These are phyloP conservation scores for Bagarius yarrelli DNA, from an alignment of 2,113 vertebrate species.

Conservation along the genomic window DNA sequence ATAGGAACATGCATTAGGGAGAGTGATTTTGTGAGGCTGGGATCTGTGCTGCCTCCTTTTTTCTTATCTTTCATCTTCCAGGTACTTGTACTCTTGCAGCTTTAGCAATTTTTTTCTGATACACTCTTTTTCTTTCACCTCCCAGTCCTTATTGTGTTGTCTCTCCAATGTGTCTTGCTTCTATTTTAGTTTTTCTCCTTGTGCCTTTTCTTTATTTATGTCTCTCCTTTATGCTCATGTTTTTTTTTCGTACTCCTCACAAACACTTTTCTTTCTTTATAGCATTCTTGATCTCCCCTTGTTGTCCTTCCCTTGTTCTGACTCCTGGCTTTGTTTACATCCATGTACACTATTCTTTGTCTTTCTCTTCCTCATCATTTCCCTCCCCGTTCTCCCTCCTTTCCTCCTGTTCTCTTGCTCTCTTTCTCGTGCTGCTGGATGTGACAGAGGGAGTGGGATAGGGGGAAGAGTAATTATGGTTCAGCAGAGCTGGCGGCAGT, in stretches of 20 bases:
- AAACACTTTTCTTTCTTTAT: not conserved
- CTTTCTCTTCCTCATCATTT: constrained; percentile 28
- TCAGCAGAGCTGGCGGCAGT: constrained; percentile 84
- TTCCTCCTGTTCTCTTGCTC: constrained; percentile 27
- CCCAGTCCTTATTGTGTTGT: not conserved
- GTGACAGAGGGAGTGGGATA: constrained; percentile 79
- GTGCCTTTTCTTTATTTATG: constrained; percentile 8
- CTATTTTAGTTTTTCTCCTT: not conserved
- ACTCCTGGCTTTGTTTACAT: constrained; percentile 22
- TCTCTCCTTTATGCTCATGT: not conserved
- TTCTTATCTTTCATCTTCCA: constrained; percentile 1
- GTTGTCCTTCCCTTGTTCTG: not conserved
- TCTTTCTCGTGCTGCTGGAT: constrained; percentile 58
- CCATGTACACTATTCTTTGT: constrained; percentile 14
- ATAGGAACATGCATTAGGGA: not conserved
- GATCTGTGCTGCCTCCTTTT: not conserved
- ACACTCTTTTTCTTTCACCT: not conserved
- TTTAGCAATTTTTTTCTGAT: not conserved
- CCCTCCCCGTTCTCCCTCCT: constrained; percentile 13
- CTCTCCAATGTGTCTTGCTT: not conserved
- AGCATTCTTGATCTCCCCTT: constrained; percentile 9
- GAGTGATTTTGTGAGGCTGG: not conserved
- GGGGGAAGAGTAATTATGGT: constrained; percentile 88
- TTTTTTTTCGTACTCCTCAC: not conserved
- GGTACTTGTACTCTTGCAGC: not conserved